Evolutionary conservation across 2,888 invertebrate genomes (phyloP), one percentile per base, ranked within the genome.

Genomic region (Meteorus cinctellus): DNA sequence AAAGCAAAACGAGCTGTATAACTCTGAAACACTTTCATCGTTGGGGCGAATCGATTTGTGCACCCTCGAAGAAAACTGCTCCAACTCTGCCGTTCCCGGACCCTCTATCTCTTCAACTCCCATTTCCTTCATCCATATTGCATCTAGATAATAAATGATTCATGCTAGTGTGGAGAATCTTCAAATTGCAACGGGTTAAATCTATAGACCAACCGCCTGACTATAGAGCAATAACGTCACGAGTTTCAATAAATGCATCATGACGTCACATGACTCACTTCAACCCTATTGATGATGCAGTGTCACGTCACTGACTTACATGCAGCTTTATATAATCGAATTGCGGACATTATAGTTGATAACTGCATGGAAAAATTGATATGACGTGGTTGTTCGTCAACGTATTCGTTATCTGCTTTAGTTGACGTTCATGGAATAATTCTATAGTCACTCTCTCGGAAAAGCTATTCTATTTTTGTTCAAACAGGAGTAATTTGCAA

Each of bases 71-170:
- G 55, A 12, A 69, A 34, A 60, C 36, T 70, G 36, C 70, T 70
- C 51, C 31, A 68, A 51, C 48, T 41, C 41, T 24, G 24, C 12
- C 36, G 34, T 41, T 66, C n/a, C 24, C 14, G 19, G 29, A 68
- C 68, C 45, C 55, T 55, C 55, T 19, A 4, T 55, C 19, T 55
- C 19, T n/a, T n/a, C 55, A 8, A n/a, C 55, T 19, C 19, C 5
- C 19, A 19, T 55, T 55, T 24, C 10, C 55, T 55, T 19, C n/a
- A 19, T 55, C 55, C 19, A 55, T 55, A 55, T 55, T 55, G 34
- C 36, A 51, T 31, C 70, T 16, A 5, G 60, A 70, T 70, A 36
- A 55, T 60, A 70, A 70, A 70, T 70, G 70, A 70, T 70, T 70
- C 70, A 70, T 34, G 59, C 19, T 19, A 55, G 34, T 51, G 55